Percentiles rank a stretch among this genome's conserved stretches.
Evolutionary conservation across 2,888 invertebrate genomes (phyloP).

Genomic region (Endomychus coccineus): DNA sequence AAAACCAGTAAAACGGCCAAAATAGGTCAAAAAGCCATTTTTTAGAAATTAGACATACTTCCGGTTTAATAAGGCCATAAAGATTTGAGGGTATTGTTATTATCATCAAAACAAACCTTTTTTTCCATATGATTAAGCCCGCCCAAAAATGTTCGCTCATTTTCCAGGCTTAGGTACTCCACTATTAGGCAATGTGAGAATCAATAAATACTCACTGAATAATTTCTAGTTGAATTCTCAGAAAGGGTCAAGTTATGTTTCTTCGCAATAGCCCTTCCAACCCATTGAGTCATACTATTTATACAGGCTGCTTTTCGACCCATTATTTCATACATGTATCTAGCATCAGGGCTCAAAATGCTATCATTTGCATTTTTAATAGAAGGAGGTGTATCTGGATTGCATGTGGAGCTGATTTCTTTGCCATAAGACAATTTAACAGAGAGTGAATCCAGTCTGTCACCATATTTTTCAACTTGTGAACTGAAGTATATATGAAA

Average conservation of each 20-base stretch:
- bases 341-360: constrained; percentile 17
- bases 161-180: too few species aligned
- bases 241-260: constrained; percentile 16
- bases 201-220: constrained; percentile 12
- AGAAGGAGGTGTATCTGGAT: not conserved
- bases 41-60: too few species aligned
- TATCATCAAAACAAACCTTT: too few species aligned
- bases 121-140: too few species aligned
- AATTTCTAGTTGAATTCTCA: constrained; percentile 7
- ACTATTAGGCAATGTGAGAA: too few species aligned
- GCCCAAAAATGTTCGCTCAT: too few species aligned
- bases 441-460: constrained; percentile 11
- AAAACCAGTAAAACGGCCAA: too few species aligned
- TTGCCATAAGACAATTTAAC: constrained; percentile 8
- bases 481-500: too few species aligned
- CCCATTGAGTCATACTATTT: constrained; percentile 39
- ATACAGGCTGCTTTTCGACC: constrained; percentile 42
- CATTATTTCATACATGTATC: constrained; percentile 50
- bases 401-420: not conserved
- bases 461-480: constrained; percentile 7
- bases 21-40: too few species aligned
- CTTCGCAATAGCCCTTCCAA: constrained; percentile 34
- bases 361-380: constrained; percentile 17
- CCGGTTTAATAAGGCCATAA: too few species aligned
- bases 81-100: too few species aligned